Percentiles rank a stretch among this genome's conserved stretches.
Evolutionary conservation across 2,888 invertebrate genomes (phyloP).

Genomic region (Ochropleura leucogaster): DNA sequence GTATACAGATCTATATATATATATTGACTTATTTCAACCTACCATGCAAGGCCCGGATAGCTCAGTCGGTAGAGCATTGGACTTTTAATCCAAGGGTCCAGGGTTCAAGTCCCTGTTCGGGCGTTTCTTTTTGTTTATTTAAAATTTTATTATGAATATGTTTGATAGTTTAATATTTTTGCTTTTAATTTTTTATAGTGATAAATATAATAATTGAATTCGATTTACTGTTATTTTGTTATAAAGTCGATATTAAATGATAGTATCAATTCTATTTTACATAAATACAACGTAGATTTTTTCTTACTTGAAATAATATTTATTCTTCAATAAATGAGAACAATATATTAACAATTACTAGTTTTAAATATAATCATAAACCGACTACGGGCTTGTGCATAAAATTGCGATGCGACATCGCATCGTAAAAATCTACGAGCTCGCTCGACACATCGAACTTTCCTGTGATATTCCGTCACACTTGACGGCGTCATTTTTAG

Average conservation of each 20-base stretch:
- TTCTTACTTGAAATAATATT: background rate
- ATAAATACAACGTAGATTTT: too few species aligned
- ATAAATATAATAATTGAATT: background rate
- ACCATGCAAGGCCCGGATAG: slow-evolving; percentile 64
- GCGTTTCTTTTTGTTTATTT: slow-evolving; percentile 76
- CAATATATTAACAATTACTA: too few species aligned
- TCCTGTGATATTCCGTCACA: too few species aligned
- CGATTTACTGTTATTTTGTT: background rate
- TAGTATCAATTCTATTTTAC: too few species aligned
- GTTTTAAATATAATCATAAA: too few species aligned
- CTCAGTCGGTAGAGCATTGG: slow-evolving; percentile 94
- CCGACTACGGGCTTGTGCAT: too few species aligned
- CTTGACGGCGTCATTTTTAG: too few species aligned
- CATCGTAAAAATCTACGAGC: too few species aligned
- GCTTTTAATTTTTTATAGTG: background rate
- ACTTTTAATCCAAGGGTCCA: slow-evolving; percentile 95
- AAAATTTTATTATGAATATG: background rate
- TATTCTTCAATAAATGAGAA: background rate
- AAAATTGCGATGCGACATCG: too few species aligned
- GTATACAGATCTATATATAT: background rate
- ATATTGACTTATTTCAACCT: background rate
- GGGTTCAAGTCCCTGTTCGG: slow-evolving; percentile 94
- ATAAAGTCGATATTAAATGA: background rate
- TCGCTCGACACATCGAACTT: too few species aligned
- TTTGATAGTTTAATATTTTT: background rate